A percentile compares a stretch with the other conserved stretches of the same genome.
Conservation (phyloP, 1,140 invertebrate genomes). For the Drosophila tani region DNA sequence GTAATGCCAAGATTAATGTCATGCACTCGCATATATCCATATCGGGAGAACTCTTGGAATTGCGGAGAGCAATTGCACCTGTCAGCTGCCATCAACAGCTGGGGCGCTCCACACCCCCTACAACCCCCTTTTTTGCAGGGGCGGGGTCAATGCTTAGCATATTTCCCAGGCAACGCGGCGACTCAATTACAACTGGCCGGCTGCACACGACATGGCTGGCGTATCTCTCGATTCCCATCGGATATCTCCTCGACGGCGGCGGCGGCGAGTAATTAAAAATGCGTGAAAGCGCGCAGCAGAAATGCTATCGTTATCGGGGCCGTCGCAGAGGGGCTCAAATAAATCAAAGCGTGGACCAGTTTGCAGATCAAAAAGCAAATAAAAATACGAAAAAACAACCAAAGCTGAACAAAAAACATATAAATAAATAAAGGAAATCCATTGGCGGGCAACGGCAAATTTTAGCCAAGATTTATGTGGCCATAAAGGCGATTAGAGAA, state of each 20-base stretch:
- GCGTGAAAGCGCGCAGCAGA: conserved; percentile 70
- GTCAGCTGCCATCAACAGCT: conserved; percentile 57
- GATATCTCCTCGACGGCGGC: conserved; percentile 6
- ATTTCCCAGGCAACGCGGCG: conserved; percentile 63
- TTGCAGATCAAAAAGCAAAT: conserved; percentile 68
- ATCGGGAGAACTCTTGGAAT: conserved; percentile 42
- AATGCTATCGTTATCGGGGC: conserved; percentile 55
- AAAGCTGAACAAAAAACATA: conserved; percentile 31
- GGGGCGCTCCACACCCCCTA: not conserved
- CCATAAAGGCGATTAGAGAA: conserved; percentile 79
- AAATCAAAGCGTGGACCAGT: conserved; percentile 78
- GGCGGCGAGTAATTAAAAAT: conserved; percentile 67
- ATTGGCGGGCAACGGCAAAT: conserved; percentile 80
- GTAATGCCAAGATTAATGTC: conserved; percentile 73
- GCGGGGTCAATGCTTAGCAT: conserved; percentile 69
- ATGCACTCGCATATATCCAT: conserved; percentile 20
- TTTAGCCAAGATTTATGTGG: conserved; percentile 79
- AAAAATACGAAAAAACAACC: conserved; percentile 7
- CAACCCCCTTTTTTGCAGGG: conserved; percentile 14
- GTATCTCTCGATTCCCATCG: conserved; percentile 34
- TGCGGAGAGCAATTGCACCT: conserved; percentile 43
- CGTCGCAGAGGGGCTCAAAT: conserved; percentile 57
- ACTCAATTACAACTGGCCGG: conserved; percentile 65
- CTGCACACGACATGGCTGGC: conserved; percentile 53
- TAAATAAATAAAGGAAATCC: conserved; percentile 53